Conservation (phyloP, 2,797 vertebrate genomes). For the Thalassophryne amazonica region DNA sequence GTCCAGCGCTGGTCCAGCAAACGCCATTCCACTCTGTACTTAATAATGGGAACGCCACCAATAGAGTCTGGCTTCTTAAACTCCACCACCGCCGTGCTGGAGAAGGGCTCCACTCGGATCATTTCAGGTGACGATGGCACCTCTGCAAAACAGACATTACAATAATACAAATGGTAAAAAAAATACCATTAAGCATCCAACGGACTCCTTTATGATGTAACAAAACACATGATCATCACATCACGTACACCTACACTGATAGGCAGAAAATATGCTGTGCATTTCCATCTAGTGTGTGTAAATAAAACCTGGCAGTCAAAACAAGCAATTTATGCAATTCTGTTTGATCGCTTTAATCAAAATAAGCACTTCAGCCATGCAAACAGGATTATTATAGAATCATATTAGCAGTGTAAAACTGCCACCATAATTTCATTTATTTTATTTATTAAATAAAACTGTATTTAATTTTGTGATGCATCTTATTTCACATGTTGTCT, state of each 20-base stretch:
- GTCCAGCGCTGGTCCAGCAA: constrained; percentile 81
- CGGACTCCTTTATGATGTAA: no score
- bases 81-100: constrained; percentile 88
- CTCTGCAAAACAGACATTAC: constrained; percentile 68
- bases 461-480: no score
- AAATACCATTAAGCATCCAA: no score
- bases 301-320: background rate
- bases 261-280: fast-evolving
- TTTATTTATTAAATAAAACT: no score
- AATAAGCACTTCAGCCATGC: background rate
- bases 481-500: no score
- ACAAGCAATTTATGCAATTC: background rate
- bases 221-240: no score
- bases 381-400: background rate
- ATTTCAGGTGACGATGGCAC: constrained; percentile 91
- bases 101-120: constrained; percentile 87
- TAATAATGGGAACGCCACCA: constrained; percentile 91
- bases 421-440: no score
- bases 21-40: constrained; percentile 90
- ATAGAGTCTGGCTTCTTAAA: constrained; percentile 89
- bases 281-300: background rate
- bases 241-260: no score
- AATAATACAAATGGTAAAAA: background rate
- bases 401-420: no score
- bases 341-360: background rate